A percentile compares a stretch with the other conserved stretches of the same genome.
phyloP scores from a whole-genome alignment of 2,797 vertebrate genomes.

The Picus viridis region DNA sequence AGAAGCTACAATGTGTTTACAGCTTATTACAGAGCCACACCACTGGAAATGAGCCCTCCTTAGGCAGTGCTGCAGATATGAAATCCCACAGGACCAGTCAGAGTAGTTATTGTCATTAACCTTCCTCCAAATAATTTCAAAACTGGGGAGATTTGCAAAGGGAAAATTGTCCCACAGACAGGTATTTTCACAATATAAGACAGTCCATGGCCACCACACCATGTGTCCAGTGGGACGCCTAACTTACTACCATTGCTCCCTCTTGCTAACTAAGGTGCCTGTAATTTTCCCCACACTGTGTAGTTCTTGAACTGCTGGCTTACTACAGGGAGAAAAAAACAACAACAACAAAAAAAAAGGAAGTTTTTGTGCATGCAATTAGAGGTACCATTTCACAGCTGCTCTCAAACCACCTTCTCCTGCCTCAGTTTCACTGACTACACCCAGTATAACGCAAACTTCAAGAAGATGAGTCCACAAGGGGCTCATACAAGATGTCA shows the following conservation, averaged over 20 bases:
- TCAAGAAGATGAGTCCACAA: background rate
- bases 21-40: background rate
- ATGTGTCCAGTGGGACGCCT: background rate
- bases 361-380: no score
- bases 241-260: background rate
- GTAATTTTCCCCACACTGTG: background rate
- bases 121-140: background rate
- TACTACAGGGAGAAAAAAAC: background rate
- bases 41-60: background rate
- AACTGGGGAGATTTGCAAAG: background rate
- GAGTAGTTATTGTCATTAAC: background rate
- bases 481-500: background rate
- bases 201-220: background rate
- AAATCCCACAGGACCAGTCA: background rate
- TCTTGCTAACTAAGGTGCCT: background rate
- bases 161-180: background rate
- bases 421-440: background rate
- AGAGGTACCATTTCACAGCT: background rate
- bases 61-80: background rate
- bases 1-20: background rate
- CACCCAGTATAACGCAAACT: background rate
- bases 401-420: background rate
- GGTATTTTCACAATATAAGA: background rate
- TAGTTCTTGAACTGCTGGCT: background rate
- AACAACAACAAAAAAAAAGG: background rate